Evolutionary conservation across 2,888 invertebrate species (phyloP), one percentile per base, ranked within the genome.

Genomic region (Balanococcus diminutus): DNA sequence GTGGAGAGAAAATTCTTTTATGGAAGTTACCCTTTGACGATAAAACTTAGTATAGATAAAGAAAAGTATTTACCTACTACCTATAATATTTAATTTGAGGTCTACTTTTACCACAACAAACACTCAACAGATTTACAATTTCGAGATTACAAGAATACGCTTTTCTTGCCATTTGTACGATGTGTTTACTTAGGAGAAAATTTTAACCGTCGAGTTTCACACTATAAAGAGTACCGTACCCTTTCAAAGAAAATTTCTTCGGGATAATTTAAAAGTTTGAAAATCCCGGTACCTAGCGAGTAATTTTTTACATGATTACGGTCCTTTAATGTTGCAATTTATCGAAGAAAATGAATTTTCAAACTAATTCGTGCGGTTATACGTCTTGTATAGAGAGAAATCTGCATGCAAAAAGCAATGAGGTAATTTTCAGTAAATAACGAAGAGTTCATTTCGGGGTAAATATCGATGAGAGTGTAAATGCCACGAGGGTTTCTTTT

Each of bases 21-120:
- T 67, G 25, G 28, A 25, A 14, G 14, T 67, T 25, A 22, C 25
- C 67, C 25, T 67, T 67, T 67, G 67, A 67, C 25, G 67, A 67
- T 67, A 28, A 67, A 67, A 67, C 67, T 28, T 8, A 46, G n/a
- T n/a, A n/a, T n/a, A 67, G 67, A 67, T 16, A 3, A 31, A 67
- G 67, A 67, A 67, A 67, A 67, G 67, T 61, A 61, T 9, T 2
- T 46, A 56, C 56, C 19, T 56, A 56, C 56, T n/a, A n/a, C 9
- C 9, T 22, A 19, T 22, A 56, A 19, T 31, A 67, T 67, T 67
- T 28, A 14, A 67, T 28, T 67, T 67, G 67, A 67, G 67, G 67
- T 67, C 67, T 67, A 67, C 28, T 67, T 67, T 67, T 67, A 28
- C 67, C 67, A 28, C 67, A 67, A 67, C 67, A 67, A 67, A 67